Conservation (phyloP, 2,797 vertebrate species). For the Microctenopoma lineatum region DNA sequence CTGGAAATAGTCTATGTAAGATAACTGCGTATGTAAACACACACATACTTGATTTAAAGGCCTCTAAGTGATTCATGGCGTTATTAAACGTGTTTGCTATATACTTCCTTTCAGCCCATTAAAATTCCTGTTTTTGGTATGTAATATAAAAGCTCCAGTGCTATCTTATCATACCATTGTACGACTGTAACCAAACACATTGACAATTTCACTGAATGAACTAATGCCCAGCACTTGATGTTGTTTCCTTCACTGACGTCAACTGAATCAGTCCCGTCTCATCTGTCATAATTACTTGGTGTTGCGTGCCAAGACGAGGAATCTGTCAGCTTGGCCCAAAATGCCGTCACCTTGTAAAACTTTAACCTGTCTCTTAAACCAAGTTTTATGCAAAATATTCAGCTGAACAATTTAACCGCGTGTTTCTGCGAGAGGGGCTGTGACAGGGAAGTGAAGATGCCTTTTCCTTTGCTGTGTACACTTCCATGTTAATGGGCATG, state of each 20-base stretch:
- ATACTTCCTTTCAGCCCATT: neutral
- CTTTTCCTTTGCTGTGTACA: conserved; percentile 12
- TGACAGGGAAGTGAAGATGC: neutral
- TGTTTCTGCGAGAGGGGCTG: neutral
- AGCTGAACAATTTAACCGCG: conserved; percentile 20
- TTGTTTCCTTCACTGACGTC: conserved; percentile 24
- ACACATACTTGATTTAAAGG: neutral
- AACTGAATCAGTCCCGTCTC: conserved; percentile 42
- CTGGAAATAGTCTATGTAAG: conserved; percentile 4
- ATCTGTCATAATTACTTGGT: conserved; percentile 18
- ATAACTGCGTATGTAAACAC: neutral
- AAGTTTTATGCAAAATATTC: neutral
- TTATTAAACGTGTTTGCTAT: neutral
- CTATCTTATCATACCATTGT: neutral
- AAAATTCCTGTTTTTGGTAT: neutral
- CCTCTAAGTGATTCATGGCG: neutral
- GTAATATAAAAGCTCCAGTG: neutral
- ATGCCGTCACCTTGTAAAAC: conserved; percentile 46
- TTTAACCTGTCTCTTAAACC: conserved; percentile 22
- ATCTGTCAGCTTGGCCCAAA: conserved; percentile 17
- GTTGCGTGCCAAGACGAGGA: conserved; percentile 10
- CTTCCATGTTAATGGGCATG: conserved; percentile 19
- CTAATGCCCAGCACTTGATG: conserved; percentile 24
- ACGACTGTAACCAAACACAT: conserved; percentile 7
- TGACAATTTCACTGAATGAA: conserved; percentile 18